Conservation (phyloP, 2,888 invertebrate genomes). For the Synanthedon formicaeformis region DNA sequence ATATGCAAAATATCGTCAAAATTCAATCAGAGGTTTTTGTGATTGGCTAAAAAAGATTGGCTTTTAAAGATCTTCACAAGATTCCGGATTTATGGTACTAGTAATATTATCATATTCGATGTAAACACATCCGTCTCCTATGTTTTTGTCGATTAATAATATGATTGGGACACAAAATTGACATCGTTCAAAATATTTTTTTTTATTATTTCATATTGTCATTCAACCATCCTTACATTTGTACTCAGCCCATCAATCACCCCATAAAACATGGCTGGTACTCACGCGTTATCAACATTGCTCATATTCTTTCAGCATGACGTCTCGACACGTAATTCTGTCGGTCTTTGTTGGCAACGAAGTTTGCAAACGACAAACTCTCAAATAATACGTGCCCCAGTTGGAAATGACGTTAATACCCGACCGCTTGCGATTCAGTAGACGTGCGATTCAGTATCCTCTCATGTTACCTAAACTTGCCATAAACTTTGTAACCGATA, state of each 20-base stretch:
- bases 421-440: constrained; percentile 10
- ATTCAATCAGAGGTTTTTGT: no score
- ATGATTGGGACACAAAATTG: no score
- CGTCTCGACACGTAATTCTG: constrained; percentile 1
- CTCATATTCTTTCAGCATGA: background rate
- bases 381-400: constrained; percentile 16
- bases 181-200: no score
- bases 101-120: no score
- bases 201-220: no score
- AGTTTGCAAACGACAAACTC: constrained; percentile 15
- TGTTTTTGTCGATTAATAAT: no score
- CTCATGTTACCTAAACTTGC: constrained; percentile 14
- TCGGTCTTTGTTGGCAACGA: constrained; percentile 8
- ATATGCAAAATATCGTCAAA: no score
- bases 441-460: constrained; percentile 11
- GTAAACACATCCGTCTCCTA: no score
- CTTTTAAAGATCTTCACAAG: no score
- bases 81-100: no score
- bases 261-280: background rate
- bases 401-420: constrained; percentile 11
- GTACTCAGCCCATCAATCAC: background rate
- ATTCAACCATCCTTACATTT: no score
- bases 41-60: no score
- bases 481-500: constrained; percentile 6
- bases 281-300: background rate